Percentiles rank a stretch among this genome's conserved stretches.
These are phyloP conservation scores for Callitettix versicolor DNA, from an alignment of 1,140 invertebrate species.

Conservation along the genomic window DNA sequence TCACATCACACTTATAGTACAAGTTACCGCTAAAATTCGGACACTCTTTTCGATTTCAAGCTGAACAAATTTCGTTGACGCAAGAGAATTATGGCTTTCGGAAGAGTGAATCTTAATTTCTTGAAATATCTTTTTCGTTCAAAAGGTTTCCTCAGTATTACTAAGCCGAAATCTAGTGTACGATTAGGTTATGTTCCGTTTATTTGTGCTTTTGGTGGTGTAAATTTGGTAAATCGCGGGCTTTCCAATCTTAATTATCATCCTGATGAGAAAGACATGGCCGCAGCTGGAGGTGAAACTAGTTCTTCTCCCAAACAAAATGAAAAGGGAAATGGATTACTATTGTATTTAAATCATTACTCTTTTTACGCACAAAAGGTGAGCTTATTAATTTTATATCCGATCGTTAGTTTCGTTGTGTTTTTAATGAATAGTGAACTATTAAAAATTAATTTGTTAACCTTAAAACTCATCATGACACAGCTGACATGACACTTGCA, in stretches of 20 bases:
- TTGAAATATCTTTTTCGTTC: no score
- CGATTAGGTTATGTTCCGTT: no score
- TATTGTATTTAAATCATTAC: conserved; percentile 56
- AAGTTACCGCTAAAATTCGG: no score
- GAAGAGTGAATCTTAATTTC: no score
- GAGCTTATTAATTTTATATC: conserved; percentile 22
- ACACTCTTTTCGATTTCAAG: no score
- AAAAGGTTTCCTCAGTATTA: no score
- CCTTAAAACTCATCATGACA: not conserved
- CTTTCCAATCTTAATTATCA: conserved; percentile 8
- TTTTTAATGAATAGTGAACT: conserved; percentile 41
- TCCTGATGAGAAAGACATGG: conserved; percentile 10
- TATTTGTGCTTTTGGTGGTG: no score
- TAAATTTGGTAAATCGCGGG: no score
- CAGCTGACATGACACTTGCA: not conserved
- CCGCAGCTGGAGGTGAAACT: not conserved
- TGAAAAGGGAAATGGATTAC: conserved; percentile 33
- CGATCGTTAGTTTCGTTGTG: conserved; percentile 13
- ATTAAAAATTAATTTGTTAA: not conserved
- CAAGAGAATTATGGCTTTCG: no score
- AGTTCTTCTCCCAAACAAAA: conserved; percentile 5
- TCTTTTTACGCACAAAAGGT: conserved; percentile 70
- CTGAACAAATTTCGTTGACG: no score
- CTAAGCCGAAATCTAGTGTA: no score
- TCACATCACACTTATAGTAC: no score